A percentile compares a stretch with the other conserved stretches of the same genome.
phyloP scores from a whole-genome alignment of 2,113 vertebrate species.

The Microtus richardsoni region DNA sequence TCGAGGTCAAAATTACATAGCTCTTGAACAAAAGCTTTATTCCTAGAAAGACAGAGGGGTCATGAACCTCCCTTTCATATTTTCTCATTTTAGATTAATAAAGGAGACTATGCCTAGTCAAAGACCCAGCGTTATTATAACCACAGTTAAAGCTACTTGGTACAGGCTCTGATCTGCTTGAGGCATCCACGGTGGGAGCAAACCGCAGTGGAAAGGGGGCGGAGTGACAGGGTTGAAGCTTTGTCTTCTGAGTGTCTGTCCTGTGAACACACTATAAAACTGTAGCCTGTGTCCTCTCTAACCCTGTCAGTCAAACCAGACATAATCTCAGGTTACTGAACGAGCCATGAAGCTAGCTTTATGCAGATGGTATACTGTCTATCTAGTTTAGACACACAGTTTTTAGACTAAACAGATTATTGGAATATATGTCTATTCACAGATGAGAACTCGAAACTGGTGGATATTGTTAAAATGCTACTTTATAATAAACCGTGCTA shows the following conservation, averaged over 20 bases:
- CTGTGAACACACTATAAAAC: not conserved
- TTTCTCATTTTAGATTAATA: not conserved
- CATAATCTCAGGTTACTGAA: not conserved
- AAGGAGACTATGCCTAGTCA: not conserved
- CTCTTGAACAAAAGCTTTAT: not conserved
- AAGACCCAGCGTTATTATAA: not conserved
- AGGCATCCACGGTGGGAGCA: not conserved
- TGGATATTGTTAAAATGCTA: not conserved
- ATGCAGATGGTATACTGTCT: not conserved
- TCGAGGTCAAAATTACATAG: not conserved
- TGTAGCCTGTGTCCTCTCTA: not conserved
- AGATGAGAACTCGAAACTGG: not conserved
- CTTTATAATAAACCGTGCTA: not conserved
- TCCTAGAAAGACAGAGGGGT: not conserved
- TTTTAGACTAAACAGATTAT: constrained; percentile 26
- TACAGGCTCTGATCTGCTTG: not conserved
- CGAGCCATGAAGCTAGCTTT: not conserved
- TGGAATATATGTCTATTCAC: not conserved
- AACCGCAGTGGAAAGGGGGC: not conserved
- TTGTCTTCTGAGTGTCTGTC: not conserved
- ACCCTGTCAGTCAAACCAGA: not conserved
- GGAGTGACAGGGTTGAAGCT: not conserved
- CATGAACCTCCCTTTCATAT: not conserved
- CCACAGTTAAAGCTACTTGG: not conserved
- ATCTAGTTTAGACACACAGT: not conserved